Evolutionary conservation across 2,888 invertebrate species (phyloP).

Genomic region (Sisyra terminalis): DNA sequence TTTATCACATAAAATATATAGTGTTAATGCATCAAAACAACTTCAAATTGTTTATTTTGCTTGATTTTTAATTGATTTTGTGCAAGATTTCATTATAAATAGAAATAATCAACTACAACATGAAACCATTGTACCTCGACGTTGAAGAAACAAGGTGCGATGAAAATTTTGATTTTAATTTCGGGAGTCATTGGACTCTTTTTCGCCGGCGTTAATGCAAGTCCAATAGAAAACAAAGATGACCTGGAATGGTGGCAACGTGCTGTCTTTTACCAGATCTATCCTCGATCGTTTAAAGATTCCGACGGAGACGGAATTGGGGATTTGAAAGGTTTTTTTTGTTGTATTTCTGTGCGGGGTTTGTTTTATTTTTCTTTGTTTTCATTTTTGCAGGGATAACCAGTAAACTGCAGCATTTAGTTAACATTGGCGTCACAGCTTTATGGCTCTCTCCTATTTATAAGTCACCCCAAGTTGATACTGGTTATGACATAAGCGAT

Average conservation of each 20-base stretch:
- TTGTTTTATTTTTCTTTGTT: neutral
- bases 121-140: too few relatives aligned
- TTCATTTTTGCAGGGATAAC: neutral
- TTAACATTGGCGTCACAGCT: conserved; percentile 50
- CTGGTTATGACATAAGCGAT: conserved; percentile 75
- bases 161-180: too few relatives aligned
- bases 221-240: neutral
- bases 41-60: too few relatives aligned
- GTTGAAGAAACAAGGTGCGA: too few relatives aligned
- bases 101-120: too few relatives aligned
- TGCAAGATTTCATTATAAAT: too few relatives aligned
- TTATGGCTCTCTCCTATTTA: conserved; percentile 79
- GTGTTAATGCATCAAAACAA: too few relatives aligned
- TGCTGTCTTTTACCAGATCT: conserved; percentile 69
- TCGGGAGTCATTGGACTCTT: too few relatives aligned
- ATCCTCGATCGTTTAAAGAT: conserved; percentile 73
- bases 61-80: too few relatives aligned
- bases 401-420: neutral
- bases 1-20: too few relatives aligned
- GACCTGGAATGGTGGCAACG: conserved; percentile 65
- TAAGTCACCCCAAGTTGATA: conserved; percentile 68
- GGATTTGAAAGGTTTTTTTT: conserved; percentile 55
- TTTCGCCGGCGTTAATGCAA: neutral
- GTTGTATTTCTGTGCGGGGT: neutral
- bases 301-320: conserved; percentile 70